phyloP scores from a whole-genome alignment of 2,797 vertebrate species.

The Darevskia nairensis region DNA sequence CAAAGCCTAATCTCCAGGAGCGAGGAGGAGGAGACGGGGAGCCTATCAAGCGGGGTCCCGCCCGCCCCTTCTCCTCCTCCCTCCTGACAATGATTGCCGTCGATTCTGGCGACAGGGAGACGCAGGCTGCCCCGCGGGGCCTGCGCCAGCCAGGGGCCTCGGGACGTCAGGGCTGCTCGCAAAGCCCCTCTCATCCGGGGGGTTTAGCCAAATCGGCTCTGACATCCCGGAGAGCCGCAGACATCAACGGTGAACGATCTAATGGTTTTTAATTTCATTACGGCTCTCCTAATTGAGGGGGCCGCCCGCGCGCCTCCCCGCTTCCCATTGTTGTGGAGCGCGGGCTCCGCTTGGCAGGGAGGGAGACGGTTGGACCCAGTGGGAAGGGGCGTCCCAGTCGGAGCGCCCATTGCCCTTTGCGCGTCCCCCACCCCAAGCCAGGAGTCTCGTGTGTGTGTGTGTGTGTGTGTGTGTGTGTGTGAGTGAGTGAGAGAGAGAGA shows the following conservation, averaged over 20 bases:
- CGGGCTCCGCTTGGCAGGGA: conserved; percentile 35
- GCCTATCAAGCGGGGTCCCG: not conserved
- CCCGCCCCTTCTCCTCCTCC: not conserved
- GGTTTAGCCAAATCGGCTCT: conserved; percentile 87
- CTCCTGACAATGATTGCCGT: conserved; percentile 58
- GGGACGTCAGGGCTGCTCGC: conserved; percentile 60
- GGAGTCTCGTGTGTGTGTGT: too few relatives aligned
- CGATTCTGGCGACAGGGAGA: conserved; percentile 83
- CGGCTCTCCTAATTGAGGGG: conserved; percentile 76
- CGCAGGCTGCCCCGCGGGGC: conserved; percentile 78
- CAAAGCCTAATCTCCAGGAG: not conserved
- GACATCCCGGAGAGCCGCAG: conserved; percentile 80
- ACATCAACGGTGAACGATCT: conserved; percentile 81
- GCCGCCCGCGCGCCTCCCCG: conserved; percentile 59
- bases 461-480: too few relatives aligned
- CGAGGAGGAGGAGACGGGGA: not conserved
- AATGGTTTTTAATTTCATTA: conserved; percentile 85
- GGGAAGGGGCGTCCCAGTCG: not conserved
- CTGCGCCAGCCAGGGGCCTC: conserved; percentile 63
- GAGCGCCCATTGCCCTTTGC: not conserved
- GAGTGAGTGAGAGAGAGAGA: too few relatives aligned
- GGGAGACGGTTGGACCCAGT: conserved; percentile 50
- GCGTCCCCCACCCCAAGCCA: too few relatives aligned
- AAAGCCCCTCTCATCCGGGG: conserved; percentile 77
- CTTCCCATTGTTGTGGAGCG: conserved; percentile 60